Base-by-base conservation (phyloP, 1,140 invertebrate genomes). In the Bombus haemorrhoidalis region DNA sequence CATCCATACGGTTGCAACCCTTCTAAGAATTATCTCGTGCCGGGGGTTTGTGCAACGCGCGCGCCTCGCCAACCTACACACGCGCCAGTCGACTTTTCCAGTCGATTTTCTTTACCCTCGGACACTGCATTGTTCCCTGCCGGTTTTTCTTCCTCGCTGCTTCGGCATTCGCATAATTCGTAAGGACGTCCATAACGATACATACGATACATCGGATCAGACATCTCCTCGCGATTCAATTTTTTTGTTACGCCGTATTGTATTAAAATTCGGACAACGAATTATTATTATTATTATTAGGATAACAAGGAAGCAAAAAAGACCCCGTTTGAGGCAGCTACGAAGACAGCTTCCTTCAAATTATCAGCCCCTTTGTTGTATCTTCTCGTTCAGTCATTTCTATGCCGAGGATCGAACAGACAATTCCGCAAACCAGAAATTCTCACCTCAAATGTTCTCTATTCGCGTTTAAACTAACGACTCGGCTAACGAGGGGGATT, bases 1-100 rank as follows among this genome's bases (percentile, higher is more conserved):
- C 34, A 62, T 79, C 75, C 39, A 71, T 37, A 59, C 34, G 59
- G 13, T 69, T 83, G 12, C 57, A 39, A 78, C 69, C 76, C 76
- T 71, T 41, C 25, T 5, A 5, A n/a, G 59, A 79, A 69, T 83
- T 78, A 84, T 64, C n/a, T 43, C 25, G 10, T 64, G 9, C 37
- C 3, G 2, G 6, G 18, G n/a, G 18, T n/a, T 37, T 81, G 62
- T 18, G 37, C 37, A 39, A 39, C 37, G 37, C 37, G 37, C 37
- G 5, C 37, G 18, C 8, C n/a, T 32, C n/a, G 1, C 8, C 32
- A 10, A 10, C 28, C 3, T 5, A 13, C 18, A 4, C 59, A 28
- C 66, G 8, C n/a, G n/a, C n/a, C n/a, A n/a, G n/a, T n/a, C n/a
- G n/a, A n/a, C 13, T 12, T 10, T 5, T 2, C 1, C 47, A 22